Percentiles rank a stretch among this genome's conserved stretches.
Evolutionary conservation across 2,797 vertebrate species (phyloP).

Genomic region (Etheostoma nigrum): DNA sequence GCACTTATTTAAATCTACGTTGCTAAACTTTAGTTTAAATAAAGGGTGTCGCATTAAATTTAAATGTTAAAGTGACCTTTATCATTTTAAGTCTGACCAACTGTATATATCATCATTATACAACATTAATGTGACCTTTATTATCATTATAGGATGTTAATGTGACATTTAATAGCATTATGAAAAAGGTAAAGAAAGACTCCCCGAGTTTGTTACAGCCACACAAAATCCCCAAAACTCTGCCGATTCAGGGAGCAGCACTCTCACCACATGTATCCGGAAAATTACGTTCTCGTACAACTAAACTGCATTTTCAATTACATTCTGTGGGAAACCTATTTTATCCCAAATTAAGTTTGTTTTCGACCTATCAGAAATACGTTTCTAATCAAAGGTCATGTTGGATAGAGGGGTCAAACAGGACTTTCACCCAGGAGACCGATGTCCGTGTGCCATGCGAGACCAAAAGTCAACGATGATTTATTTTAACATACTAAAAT

Average conservation of each 20-base stretch:
- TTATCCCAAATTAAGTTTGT: too few relatives aligned
- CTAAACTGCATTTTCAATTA: too few relatives aligned
- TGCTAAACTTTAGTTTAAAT: slow-evolving; percentile 29
- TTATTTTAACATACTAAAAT: too few relatives aligned
- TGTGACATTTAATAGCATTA: slow-evolving; percentile 68
- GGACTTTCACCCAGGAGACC: too few relatives aligned
- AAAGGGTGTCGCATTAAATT: slow-evolving; percentile 28
- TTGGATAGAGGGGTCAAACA: too few relatives aligned
- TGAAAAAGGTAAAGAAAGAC: slow-evolving; percentile 6
- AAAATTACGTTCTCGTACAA: too few relatives aligned
- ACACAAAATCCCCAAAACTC: neutral
- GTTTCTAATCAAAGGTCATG: too few relatives aligned
- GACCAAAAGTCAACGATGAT: too few relatives aligned
- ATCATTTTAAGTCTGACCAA: slow-evolving; percentile 33
- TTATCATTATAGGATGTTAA: slow-evolving; percentile 65
- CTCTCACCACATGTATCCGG: too few relatives aligned
- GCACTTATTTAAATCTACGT: neutral
- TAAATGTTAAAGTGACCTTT: slow-evolving; percentile 43
- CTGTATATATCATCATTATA: slow-evolving; percentile 31
- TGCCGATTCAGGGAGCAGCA: neutral
- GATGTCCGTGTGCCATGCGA: too few relatives aligned
- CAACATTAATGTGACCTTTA: slow-evolving; percentile 58
- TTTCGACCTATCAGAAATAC: too few relatives aligned
- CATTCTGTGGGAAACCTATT: too few relatives aligned
- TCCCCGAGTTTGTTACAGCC: neutral